Conservation (phyloP, 2,888 invertebrate genomes). For the Leucoma salicis region DNA sequence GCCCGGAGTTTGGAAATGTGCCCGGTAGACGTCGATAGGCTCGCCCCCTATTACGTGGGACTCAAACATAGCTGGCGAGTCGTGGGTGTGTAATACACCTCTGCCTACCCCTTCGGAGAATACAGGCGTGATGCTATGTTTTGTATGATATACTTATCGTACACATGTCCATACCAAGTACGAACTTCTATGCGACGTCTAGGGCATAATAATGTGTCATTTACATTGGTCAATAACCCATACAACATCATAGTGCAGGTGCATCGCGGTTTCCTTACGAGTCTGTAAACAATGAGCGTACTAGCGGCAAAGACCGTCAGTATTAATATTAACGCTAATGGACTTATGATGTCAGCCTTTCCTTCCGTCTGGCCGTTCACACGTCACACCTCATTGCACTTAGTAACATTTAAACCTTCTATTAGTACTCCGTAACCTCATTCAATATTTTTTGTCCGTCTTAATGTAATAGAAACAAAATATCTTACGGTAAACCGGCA, state of each 20-base stretch:
- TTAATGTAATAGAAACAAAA: background rate
- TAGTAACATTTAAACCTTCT: constrained; percentile 18
- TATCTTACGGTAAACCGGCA: background rate
- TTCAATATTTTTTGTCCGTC: too few species aligned
- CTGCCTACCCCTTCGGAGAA: too few species aligned
- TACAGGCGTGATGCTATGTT: too few species aligned
- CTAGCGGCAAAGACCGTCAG: constrained; percentile 22
- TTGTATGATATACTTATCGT: too few species aligned
- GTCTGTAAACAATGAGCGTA: constrained; percentile 38
- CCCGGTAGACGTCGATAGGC: too few species aligned
- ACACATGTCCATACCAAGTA: constrained; percentile 9
- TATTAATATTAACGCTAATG: constrained; percentile 66
- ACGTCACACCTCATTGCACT: constrained; percentile 39
- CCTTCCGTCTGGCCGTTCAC: constrained; percentile 48
- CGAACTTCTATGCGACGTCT: constrained; percentile 11
- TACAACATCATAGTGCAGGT: constrained; percentile 5
- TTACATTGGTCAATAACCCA: constrained; percentile 1
- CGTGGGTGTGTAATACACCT: too few species aligned
- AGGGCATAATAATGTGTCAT: constrained; percentile 3
- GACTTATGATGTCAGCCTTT: constrained; percentile 61
- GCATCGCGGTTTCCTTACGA: constrained; percentile 4
- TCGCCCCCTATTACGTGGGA: too few species aligned
- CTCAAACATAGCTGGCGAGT: too few species aligned
- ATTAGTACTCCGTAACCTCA: background rate
- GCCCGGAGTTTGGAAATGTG: too few species aligned